Base-by-base conservation (phyloP, 2,888 invertebrate genomes). In the Clepsis dumicolana region DNA sequence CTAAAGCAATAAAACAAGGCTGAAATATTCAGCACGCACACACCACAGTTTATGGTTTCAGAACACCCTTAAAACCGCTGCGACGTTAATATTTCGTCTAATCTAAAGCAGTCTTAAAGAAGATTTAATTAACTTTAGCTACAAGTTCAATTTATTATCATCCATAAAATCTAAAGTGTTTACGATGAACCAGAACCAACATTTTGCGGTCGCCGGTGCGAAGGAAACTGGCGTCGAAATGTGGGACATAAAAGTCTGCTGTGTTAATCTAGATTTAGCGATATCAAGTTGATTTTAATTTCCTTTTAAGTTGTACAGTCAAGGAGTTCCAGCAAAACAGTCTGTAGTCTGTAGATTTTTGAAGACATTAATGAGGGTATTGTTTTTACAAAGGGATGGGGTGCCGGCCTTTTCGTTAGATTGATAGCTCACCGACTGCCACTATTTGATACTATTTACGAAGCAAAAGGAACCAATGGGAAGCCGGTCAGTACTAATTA, bases 121-220 rank as follows among this genome's bases (percentile, higher is more conserved):
- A 81, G 82, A 81, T 84, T 83, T 83, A 83, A 84, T 84, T 82
- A 84, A 81, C 76, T 77, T 62, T 68, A 72, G 75, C 78, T 74
- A 73, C 77, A 77, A 73, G 76, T 77, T 76, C 76, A 76, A 83
- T 84, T 83, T 83, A 83, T 78, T 80, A 83, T 82, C 79, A 72
- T 67, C 71, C 76, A 80, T 84, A 80, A 84, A 85, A 81, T 81
- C 80, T 81, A 71, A 77, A 81, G 80, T 79, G 78, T 79, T 63
- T 75, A 73, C 76, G 78, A 80, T 83, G 83, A 80, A 82, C 29
- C 48, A 32, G 35, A n/a, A 14, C 54, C 61, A 57, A 53, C 64
- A 25, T 53, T 32, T 63, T 35, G 67, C 54, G 67, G 67, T 41
- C 52, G 32, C 64, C 44, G 60, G 41, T 38, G 38, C 12, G 56